These are phyloP conservation scores for Hypotaenidia philippensis DNA, from an alignment of 2,797 vertebrate genomes.

Conservation along the genomic window DNA sequence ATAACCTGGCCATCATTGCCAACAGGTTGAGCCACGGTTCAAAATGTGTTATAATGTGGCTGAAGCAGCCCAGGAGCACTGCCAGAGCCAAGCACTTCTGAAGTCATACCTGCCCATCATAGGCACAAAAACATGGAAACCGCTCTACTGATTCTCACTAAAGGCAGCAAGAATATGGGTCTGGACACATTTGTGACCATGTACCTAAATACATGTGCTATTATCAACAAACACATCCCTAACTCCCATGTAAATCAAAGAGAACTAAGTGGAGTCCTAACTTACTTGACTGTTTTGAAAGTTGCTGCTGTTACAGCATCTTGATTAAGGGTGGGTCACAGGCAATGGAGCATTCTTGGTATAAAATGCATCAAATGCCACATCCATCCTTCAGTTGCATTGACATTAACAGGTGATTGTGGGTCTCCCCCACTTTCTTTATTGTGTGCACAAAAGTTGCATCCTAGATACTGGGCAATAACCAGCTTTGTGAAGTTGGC, in stretches of 20 bases:
- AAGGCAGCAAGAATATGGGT: background rate
- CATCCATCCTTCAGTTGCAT: background rate
- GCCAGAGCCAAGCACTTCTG: background rate
- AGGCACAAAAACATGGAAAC: background rate
- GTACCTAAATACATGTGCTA: background rate
- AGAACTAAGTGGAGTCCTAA: background rate
- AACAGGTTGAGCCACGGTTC: background rate
- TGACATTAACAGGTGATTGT: background rate
- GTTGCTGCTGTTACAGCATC: background rate
- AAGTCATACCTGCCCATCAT: background rate
- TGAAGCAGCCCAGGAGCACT: background rate
- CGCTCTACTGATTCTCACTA: background rate
- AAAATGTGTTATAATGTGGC: background rate
- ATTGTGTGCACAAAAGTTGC: accelerated
- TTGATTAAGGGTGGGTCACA: background rate
- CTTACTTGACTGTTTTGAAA: background rate
- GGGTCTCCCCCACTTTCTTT: background rate
- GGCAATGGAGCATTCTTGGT: background rate
- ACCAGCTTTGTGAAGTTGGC: background rate
- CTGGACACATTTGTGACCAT: background rate
- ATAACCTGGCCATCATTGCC: background rate
- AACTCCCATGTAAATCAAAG: background rate
- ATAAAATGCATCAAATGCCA: background rate
- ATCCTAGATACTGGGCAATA: background rate
- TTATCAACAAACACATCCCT: background rate